Evolutionary conservation across 2,113 vertebrate genomes (phyloP).

Genomic region (Oryzias javanicus): DNA sequence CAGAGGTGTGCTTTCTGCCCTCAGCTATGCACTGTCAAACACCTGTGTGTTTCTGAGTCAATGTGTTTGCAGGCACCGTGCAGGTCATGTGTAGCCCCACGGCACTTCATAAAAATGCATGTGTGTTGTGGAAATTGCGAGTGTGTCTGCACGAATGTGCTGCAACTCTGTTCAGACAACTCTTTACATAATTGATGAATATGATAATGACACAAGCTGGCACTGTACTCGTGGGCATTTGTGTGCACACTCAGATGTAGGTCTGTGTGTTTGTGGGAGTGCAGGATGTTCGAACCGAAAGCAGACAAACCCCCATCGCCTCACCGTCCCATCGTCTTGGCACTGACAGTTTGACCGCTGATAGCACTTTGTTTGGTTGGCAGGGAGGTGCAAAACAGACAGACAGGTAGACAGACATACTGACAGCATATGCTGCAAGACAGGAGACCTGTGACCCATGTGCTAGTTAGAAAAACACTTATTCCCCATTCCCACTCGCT

Average conservation of each 20-base stretch:
- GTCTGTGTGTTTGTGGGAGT: conserved; percentile 12
- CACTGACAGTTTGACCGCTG: conserved; percentile 64
- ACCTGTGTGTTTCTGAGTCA: conserved; percentile 35
- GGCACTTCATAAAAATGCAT: conserved; percentile 76
- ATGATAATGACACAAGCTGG: conserved; percentile 81
- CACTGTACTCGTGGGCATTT: conserved; percentile 55
- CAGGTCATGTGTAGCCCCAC: conserved; percentile 69
- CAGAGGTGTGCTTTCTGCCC: conserved; percentile 29
- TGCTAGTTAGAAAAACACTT: conserved; percentile 57
- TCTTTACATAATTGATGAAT: conserved; percentile 84
- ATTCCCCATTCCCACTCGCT: conserved; percentile 19
- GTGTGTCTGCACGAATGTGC: conserved; percentile 28
- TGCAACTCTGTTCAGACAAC: conserved; percentile 71
- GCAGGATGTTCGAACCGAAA: conserved; percentile 7
- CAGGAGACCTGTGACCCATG: conserved; percentile 69
- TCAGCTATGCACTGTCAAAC: conserved; percentile 48
- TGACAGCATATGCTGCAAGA: conserved; percentile 67
- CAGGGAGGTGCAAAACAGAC: conserved; percentile 42
- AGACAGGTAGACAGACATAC: conserved; percentile 54
- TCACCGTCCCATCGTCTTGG: conserved; percentile 41
- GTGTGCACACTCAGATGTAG: conserved; percentile 34
- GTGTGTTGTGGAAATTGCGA: conserved; percentile 60
- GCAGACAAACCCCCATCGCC: conserved; percentile 22
- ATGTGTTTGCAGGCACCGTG: conserved; percentile 35
- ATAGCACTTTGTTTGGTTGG: conserved; percentile 58